These are phyloP conservation scores for Apodemia zela DNA, from an alignment of 2,888 invertebrate species.

Conservation along the genomic window DNA sequence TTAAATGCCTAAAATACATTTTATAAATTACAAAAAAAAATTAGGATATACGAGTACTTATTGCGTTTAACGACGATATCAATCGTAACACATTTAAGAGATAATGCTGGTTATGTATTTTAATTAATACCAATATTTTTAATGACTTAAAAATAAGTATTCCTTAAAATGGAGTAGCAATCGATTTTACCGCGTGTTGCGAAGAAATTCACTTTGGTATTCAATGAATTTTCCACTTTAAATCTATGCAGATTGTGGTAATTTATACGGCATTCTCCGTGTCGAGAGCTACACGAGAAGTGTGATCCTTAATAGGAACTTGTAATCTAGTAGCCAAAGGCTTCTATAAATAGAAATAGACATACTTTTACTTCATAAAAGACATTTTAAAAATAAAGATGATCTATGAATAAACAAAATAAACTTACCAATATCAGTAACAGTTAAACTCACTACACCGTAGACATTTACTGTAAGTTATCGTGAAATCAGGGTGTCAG, in stretches of 20 bases:
- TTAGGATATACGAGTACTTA: too few relatives aligned
- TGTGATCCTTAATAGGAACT: slow-evolving; percentile 34
- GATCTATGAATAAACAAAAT: too few relatives aligned
- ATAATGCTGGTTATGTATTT: too few relatives aligned
- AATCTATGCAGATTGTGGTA: slow-evolving; percentile 53
- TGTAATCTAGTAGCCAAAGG: slow-evolving; percentile 31
- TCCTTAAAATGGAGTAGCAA: background rate
- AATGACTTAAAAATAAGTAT: background rate
- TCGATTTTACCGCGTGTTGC: slow-evolving; percentile 30
- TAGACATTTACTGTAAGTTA: too few relatives aligned
- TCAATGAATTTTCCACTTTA: slow-evolving; percentile 52
- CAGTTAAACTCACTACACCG: background rate
- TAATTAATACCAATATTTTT: background rate
- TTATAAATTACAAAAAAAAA: too few relatives aligned
- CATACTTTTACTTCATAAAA: background rate
- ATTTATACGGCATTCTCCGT: slow-evolving; percentile 44
- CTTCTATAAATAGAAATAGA: slow-evolving; percentile 24
- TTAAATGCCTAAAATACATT: too few relatives aligned
- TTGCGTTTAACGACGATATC: too few relatives aligned
- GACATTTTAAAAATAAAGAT: background rate
- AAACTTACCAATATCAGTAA: background rate
- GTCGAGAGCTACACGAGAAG: slow-evolving; percentile 30
- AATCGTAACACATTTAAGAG: too few relatives aligned
- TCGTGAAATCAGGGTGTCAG: too few relatives aligned
- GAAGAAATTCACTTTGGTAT: slow-evolving; percentile 56